These are phyloP conservation scores for Bagarius yarrelli DNA, from an alignment of 2,113 vertebrate species.

Conservation along the genomic window DNA sequence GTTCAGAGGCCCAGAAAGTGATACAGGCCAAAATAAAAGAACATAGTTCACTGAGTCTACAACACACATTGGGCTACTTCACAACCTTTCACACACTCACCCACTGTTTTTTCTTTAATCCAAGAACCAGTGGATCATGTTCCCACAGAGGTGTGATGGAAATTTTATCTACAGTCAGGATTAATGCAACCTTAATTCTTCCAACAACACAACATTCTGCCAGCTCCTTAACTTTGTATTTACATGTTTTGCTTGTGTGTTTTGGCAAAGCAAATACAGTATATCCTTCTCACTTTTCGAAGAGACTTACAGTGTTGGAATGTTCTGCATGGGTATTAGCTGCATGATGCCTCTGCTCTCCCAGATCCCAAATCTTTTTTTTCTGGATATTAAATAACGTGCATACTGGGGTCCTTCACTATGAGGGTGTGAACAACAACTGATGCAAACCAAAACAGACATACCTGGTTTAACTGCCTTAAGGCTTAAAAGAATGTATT, in stretches of 20 bases:
- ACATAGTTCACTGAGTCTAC: background rate
- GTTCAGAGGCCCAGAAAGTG: slow-evolving; percentile 48
- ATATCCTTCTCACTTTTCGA: slow-evolving; percentile 4
- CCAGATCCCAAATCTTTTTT: slow-evolving; percentile 33
- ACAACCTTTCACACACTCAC: background rate
- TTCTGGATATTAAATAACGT: slow-evolving; percentile 31
- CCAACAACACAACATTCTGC: slow-evolving; percentile 5
- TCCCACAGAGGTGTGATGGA: slow-evolving; percentile 16
- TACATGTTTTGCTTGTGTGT: slow-evolving; percentile 16
- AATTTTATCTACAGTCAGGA: slow-evolving; percentile 11
- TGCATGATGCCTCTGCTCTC: slow-evolving; percentile 61
- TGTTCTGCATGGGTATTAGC: slow-evolving; percentile 64
- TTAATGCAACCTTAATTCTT: slow-evolving; percentile 21
- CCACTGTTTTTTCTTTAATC: background rate
- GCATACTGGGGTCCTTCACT: slow-evolving; percentile 2
- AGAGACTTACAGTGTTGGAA: slow-evolving; percentile 31
- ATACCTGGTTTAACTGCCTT: slow-evolving; percentile 33
- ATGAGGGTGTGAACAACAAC: background rate
- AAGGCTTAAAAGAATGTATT: slow-evolving; percentile 40
- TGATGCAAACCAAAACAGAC: slow-evolving; percentile 40
- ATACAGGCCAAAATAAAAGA: slow-evolving; percentile 28
- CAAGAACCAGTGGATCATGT: slow-evolving; percentile 1
- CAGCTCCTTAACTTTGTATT: slow-evolving; percentile 23
- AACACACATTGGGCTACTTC: background rate
- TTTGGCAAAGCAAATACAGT: slow-evolving; percentile 2